Conservation (phyloP, 2,797 vertebrate species). For the Pangasius djambal region DNA sequence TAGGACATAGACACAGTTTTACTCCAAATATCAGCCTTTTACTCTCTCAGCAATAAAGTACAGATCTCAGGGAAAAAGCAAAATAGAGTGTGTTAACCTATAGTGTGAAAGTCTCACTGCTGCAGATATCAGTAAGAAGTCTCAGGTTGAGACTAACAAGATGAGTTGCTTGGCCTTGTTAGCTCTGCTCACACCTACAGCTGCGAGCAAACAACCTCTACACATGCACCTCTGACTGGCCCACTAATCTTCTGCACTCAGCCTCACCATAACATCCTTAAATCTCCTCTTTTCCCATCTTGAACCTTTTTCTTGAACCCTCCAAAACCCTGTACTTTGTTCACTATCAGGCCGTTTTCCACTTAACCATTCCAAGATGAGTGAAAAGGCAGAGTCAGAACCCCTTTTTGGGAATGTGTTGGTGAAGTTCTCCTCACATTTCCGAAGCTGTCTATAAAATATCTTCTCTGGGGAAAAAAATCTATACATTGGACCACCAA, state of each 20-base stretch:
- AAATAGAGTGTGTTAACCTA: conserved; percentile 26
- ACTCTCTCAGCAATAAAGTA: conserved; percentile 42
- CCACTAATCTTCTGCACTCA: conserved; percentile 6
- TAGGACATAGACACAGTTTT: conserved; percentile 42
- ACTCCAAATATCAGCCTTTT: conserved; percentile 47
- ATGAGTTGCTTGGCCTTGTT: conserved; percentile 46
- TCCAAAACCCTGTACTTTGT: not conserved
- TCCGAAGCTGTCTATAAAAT: not conserved
- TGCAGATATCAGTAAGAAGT: conserved; percentile 29
- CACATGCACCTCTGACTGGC: conserved; percentile 28
- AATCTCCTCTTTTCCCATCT: not conserved
- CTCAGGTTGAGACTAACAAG: conserved; percentile 50
- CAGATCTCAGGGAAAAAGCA: conserved; percentile 34
- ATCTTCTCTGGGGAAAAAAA: not conserved
- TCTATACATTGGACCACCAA: not conserved
- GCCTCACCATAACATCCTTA: conserved; percentile 14
- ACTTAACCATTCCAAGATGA: not conserved
- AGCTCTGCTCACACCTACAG: conserved; percentile 51
- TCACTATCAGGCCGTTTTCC: not conserved
- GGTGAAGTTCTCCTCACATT: too few species aligned
- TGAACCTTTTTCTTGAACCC: not conserved
- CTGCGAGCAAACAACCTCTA: conserved; percentile 41
- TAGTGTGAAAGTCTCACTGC: conserved; percentile 37
- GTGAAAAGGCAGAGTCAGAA: not conserved
- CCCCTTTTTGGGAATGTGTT: not conserved